Evolutionary conservation across 2,888 invertebrate genomes (phyloP).

Genomic region (Alloscopus bannaensis): DNA sequence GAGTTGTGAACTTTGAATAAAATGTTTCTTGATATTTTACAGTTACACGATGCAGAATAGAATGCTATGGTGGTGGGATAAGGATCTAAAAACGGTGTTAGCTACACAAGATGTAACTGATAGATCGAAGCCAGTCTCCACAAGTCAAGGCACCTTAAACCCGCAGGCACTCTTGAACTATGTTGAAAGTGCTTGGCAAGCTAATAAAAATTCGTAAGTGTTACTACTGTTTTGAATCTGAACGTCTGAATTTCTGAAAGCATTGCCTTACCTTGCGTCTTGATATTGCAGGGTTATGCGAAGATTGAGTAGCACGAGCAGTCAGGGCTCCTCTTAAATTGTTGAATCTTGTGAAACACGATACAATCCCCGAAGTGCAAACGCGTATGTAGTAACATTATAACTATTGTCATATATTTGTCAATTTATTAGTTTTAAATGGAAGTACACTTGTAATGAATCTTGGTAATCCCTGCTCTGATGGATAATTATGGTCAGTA

Average conservation of each 20-base stretch:
- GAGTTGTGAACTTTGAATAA: not conserved
- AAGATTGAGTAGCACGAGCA: conserved; percentile 52
- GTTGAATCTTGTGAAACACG: too few relatives aligned
- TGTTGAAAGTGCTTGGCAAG: conserved; percentile 24
- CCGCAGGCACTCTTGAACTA: conserved; percentile 38
- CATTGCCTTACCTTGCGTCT: too few relatives aligned
- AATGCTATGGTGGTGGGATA: conserved; percentile 65
- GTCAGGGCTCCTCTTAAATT: conserved; percentile 46
- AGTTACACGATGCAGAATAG: conserved; percentile 67
- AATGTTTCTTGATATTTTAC: not conserved
- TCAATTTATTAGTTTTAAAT: too few relatives aligned
- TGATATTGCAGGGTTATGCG: conserved; percentile 39
- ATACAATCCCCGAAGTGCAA: too few relatives aligned
- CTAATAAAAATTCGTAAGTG: conserved; percentile 13
- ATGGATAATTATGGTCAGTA: too few relatives aligned
- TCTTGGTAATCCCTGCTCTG: too few relatives aligned
- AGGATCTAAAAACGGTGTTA: conserved; percentile 49
- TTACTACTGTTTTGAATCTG: not conserved
- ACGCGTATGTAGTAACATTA: too few relatives aligned
- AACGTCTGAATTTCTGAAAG: too few relatives aligned
- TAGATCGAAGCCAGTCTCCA: not conserved
- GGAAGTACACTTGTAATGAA: too few relatives aligned
- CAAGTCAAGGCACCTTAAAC: conserved; percentile 20
- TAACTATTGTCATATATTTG: too few relatives aligned
- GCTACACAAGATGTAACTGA: conserved; percentile 46